These are phyloP conservation scores for Syngnathus rostellatus DNA, from an alignment of 2,797 vertebrate genomes.

Conservation along the genomic window DNA sequence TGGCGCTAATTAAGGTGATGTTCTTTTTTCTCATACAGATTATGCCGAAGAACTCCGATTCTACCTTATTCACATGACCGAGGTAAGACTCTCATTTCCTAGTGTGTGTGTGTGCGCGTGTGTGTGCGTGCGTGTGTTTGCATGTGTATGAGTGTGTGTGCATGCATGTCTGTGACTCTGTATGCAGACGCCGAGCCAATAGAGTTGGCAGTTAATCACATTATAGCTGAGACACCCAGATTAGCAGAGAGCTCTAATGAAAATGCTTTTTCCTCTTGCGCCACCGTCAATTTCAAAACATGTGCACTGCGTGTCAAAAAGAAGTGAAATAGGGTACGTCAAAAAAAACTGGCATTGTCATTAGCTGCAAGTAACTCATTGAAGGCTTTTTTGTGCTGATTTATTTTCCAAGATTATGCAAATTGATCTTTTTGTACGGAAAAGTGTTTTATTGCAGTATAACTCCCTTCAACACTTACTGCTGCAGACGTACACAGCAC, in stretches of 20 bases:
- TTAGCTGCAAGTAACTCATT: neutral
- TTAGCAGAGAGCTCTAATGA: conserved; percentile 53
- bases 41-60: conserved; percentile 82
- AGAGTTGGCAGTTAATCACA: conserved; percentile 52
- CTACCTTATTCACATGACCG: conserved; percentile 88
- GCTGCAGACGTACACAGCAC: conserved; percentile 23
- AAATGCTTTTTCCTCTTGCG: conserved; percentile 29
- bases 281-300: neutral
- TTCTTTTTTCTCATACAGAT: conserved; percentile 55
- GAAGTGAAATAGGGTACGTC: neutral
- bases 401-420: neutral
- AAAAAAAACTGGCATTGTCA: neutral
- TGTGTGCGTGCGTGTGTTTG: neutral
- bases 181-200: conserved; percentile 3
- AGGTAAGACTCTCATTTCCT: conserved; percentile 72
- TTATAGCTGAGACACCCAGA: conserved; percentile 49
- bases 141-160: neutral
- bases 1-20: too few relatives aligned
- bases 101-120: neutral
- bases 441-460: neutral
- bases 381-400: neutral
- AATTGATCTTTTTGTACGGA: neutral
- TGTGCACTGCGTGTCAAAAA: neutral
- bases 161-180: neutral
- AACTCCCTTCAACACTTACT: conserved; percentile 6